Evolutionary conservation across 2,797 vertebrate genomes (phyloP).

Genomic region (Cyprinodon diabolis): DNA sequence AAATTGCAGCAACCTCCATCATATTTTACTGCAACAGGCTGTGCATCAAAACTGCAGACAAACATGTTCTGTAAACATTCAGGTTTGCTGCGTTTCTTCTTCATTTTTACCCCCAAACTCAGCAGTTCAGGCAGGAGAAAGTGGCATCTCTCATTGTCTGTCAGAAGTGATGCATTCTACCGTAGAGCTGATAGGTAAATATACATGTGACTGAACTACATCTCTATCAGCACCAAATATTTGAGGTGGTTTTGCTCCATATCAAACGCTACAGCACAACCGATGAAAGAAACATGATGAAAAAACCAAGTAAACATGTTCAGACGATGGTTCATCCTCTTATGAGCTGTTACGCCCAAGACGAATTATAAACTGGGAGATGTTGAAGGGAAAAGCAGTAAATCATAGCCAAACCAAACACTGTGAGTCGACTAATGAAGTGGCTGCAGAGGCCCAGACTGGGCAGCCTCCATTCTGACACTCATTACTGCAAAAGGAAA

Average conservation of each 20-base stretch:
- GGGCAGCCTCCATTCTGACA: conserved; percentile 45
- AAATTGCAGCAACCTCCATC: background rate
- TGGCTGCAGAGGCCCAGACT: conserved; percentile 40
- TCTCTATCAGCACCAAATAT: background rate
- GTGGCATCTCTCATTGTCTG: background rate
- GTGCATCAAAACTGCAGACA: background rate
- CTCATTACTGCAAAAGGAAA: conserved; percentile 49
- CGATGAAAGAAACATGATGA: background rate
- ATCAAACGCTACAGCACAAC: background rate
- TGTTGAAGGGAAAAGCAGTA: conserved; percentile 45
- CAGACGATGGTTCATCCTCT: conserved; percentile 29
- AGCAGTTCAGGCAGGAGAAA: background rate
- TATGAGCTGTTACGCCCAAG: conserved; percentile 34
- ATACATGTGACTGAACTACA: background rate
- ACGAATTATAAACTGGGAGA: conserved; percentile 60
- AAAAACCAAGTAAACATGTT: background rate
- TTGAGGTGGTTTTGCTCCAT: background rate
- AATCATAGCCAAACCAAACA: conserved; percentile 67
- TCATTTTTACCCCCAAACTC: background rate
- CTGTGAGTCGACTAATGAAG: conserved; percentile 55
- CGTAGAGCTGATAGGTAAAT: background rate
- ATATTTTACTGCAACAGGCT: background rate
- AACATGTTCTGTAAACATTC: background rate
- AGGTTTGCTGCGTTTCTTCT: background rate
- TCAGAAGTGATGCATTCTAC: background rate